Conservation (phyloP, 1,140 invertebrate genomes). For the Drosophila pandora region DNA sequence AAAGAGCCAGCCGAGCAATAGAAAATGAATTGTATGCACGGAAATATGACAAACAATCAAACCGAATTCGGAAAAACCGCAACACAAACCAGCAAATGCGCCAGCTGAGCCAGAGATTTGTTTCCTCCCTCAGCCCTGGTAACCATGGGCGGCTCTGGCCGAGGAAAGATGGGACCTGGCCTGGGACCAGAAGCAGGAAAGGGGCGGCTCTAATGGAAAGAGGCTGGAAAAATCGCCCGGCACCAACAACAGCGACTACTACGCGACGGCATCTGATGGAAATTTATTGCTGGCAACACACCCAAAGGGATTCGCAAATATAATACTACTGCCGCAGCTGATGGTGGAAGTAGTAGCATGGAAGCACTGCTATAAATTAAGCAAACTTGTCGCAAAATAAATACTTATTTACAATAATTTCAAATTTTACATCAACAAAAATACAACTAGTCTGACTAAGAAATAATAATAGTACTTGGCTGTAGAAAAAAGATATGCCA, state of each 20-base stretch:
- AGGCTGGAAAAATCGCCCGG: slow-evolving; percentile 70
- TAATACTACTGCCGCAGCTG: slow-evolving; percentile 66
- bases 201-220: slow-evolving; percentile 55
- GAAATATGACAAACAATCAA: slow-evolving; percentile 82
- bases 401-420: background rate
- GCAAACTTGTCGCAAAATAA: background rate
- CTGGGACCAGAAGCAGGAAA: background rate
- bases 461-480: no score
- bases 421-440: no score
- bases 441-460: no score
- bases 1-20: slow-evolving; percentile 36
- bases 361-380: slow-evolving; percentile 12
- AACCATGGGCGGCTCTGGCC: slow-evolving; percentile 7
- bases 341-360: slow-evolving; percentile 15
- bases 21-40: slow-evolving; percentile 65
- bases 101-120: slow-evolving; percentile 79
- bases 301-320: slow-evolving; percentile 81
- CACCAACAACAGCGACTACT: slow-evolving; percentile 21
- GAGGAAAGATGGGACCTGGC: no score
- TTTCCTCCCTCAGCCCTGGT: slow-evolving; percentile 40
- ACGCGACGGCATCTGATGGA: slow-evolving; percentile 67
- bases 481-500: background rate
- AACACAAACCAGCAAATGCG: slow-evolving; percentile 61
- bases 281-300: slow-evolving; percentile 79
- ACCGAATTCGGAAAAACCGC: slow-evolving; percentile 72